These are phyloP conservation scores for Acanthurus leucopareius DNA, from an alignment of 2,797 vertebrate genomes.

Conservation along the genomic window DNA sequence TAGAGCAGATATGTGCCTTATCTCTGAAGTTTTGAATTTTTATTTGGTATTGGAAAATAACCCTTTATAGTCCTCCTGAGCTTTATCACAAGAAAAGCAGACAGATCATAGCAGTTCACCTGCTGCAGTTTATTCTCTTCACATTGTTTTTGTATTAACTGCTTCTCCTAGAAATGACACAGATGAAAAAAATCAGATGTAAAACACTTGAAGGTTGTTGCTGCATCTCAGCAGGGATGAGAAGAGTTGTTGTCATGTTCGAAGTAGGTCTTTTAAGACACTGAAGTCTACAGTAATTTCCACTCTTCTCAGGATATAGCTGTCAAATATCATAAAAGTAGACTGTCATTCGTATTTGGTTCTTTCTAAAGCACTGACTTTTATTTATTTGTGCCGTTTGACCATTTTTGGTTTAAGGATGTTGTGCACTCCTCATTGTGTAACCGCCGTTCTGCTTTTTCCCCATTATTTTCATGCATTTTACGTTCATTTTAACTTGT, in stretches of 20 bases:
- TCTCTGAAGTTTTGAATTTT: constrained; percentile 34
- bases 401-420: constrained; percentile 9
- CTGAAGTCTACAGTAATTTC: constrained; percentile 58
- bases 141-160: constrained; percentile 41
- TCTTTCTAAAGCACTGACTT: constrained; percentile 29
- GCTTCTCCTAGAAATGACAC: constrained; percentile 43
- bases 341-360: constrained; percentile 38
- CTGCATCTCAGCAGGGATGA: constrained; percentile 71
- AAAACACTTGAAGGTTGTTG: constrained; percentile 60
- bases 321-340: constrained; percentile 63
- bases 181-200: constrained; percentile 55
- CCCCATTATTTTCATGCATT: background rate
- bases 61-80: background rate
- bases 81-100: constrained; percentile 15
- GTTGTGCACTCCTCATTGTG: constrained; percentile 6
- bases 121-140: constrained; percentile 27
- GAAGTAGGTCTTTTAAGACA: constrained; percentile 63
- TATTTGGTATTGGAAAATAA: background rate
- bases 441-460: background rate
- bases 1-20: constrained; percentile 12
- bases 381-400: constrained; percentile 30
- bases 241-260: constrained; percentile 70
- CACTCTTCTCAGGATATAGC: constrained; percentile 56
- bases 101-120: constrained; percentile 9
- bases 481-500: background rate